Evolutionary conservation across 2,113 vertebrate genomes (phyloP).

Genomic region (Suncus etruscus): DNA sequence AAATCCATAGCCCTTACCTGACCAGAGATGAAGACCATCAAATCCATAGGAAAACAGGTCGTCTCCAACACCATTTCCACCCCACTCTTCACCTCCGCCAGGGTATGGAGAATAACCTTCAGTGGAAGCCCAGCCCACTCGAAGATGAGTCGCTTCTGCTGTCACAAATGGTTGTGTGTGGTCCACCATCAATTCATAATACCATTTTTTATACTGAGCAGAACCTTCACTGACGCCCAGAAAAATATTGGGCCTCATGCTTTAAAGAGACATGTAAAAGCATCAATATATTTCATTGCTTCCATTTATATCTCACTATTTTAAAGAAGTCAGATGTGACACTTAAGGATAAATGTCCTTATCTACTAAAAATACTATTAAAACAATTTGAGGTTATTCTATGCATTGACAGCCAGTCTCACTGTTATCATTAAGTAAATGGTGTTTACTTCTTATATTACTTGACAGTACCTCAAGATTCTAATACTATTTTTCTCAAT

Average conservation of each 20-base stretch:
- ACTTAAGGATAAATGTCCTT: neutral
- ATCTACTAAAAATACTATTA: neutral
- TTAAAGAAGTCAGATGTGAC: neutral
- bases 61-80: constrained; percentile 96
- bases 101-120: constrained; percentile 95
- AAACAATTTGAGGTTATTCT: neutral
- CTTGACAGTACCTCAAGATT: neutral
- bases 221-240: constrained; percentile 96
- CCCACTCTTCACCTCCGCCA: constrained; percentile 96
- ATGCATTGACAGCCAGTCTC: neutral
- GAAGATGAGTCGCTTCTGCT: constrained; percentile 94
- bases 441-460: neutral
- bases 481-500: neutral
- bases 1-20: constrained; percentile 87
- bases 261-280: constrained; percentile 79
- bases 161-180: constrained; percentile 94
- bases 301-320: neutral
- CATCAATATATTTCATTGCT: neutral
- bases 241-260: constrained; percentile 97
- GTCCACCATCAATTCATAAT: constrained; percentile 97
- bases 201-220: constrained; percentile 98
- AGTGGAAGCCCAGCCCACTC: constrained; percentile 97
- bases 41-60: constrained; percentile 97
- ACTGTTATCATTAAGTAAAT: fast-evolving
- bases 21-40: constrained; percentile 97